Base-by-base conservation (phyloP, 1,140 invertebrate species). In the Scaptomyza graminum region DNA sequence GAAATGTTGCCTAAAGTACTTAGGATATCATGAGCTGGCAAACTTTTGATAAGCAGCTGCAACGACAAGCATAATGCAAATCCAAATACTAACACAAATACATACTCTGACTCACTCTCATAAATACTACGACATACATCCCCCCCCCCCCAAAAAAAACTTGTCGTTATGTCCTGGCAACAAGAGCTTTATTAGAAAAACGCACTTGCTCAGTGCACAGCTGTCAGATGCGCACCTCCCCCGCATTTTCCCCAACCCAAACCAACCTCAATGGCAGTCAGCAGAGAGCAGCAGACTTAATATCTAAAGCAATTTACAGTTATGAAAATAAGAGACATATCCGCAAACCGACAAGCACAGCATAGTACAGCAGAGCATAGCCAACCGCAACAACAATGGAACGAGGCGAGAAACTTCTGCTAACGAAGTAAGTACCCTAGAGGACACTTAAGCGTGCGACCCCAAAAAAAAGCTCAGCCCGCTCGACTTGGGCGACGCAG, bases 281-380 rank as follows among this genome's bases (percentile, higher is more conserved):
- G 68, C 64, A 79, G 37, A 41, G 37, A 41, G 37, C 52, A 72
- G 65, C 68, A 73, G 74, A 73, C 90, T 90, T 90, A 90, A 90
- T 90, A 90, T 90, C 84, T 81, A 80, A 90, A 90, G 89, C 89
- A 90, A 90, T 90, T 90, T 90, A 90, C 89, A 90, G 89, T 90
- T 90, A 90, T 90, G 89, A 90, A 90, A 90, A 90, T 87, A 85
- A 82, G 82, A 90, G 82, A 90, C 79, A 90, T 87, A 90, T 82
- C 83, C 88, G 83, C 81, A 90, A 79, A 90, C 82, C 69, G 74
- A 85, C 84, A 90, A 76, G 74, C 72, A 70, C 77, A 88, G 79
- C 73, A 79, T 8, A 34, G 31, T 0, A 31, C 60, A 57, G 49
- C 49, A 57, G 5, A 56, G 31, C 66, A 39, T 68, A 75, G 50